phyloP scores from a whole-genome alignment of 2,888 invertebrate species.

The Apocheima hispidaria region DNA sequence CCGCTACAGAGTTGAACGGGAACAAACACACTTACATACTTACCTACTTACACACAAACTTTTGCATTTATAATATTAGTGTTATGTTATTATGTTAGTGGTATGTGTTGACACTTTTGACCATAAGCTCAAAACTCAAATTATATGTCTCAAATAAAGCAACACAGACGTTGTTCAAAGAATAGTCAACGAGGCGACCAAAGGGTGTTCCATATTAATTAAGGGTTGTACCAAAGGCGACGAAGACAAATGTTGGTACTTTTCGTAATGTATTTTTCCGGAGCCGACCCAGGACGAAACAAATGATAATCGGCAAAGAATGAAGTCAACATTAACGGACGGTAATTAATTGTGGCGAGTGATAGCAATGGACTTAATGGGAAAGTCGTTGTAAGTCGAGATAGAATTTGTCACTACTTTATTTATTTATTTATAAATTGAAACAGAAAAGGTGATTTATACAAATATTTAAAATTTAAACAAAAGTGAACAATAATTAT shows the following conservation, averaged over 20 bases:
- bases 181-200: slow-evolving; percentile 73
- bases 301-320: slow-evolving; percentile 85
- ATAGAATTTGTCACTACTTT: background rate
- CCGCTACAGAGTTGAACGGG: no score
- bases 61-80: no score
- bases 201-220: slow-evolving; percentile 85
- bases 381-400: slow-evolving; percentile 24
- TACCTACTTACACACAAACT: no score
- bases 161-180: slow-evolving; percentile 57
- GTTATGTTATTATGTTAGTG: no score
- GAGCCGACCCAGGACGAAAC: slow-evolving; percentile 71
- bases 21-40: no score
- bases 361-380: slow-evolving; percentile 39
- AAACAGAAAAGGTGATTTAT: no score
- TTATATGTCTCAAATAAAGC: background rate
- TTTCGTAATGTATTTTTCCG: slow-evolving; percentile 83
- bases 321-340: slow-evolving; percentile 77
- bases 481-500: no score
- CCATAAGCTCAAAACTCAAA: no score
- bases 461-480: no score
- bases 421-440: background rate
- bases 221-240: slow-evolving; percentile 77
- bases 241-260: slow-evolving; percentile 81
- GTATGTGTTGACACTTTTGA: no score
- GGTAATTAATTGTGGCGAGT: slow-evolving; percentile 74